Base-by-base conservation (phyloP, 2,797 vertebrate genomes). In the Clarias laeviceps region DNA sequence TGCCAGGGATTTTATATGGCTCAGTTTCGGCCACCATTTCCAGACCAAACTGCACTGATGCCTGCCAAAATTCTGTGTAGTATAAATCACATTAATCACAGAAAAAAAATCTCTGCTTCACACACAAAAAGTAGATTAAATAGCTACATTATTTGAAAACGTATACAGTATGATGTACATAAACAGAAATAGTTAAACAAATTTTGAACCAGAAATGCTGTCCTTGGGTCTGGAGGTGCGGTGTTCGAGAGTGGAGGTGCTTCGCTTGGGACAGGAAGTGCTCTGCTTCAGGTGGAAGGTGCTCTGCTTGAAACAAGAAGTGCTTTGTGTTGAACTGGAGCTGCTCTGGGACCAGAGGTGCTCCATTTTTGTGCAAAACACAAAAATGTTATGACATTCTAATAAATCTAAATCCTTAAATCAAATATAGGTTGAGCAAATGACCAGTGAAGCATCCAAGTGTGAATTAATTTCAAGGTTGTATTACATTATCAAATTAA, bases 41-140 rank as follows among this genome's bases (percentile, higher is more conserved):
- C 54, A 32, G 74, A 77, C 74, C 54, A 77, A 57, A 77, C 50
- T 59, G 27, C 27, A 59, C 11, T 77, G 45, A 57, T 34, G n/a
- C 45, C 50, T 76, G n/a, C 20, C 40, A 54, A 54, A 74, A 74
- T n/a, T 45, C n/a, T 74, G 70, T 15, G 54, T 22, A 12, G 9
- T 6, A n/a, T 24, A 24, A 56, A 27, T 54, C 29, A 27, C 11
- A 15, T 29, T 27, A 27, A 65, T 65, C 3, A 29, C n/a, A 76
- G 14, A 1, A n/a, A 29, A 54, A 11, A 27, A n/a, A n/a, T n/a
- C n/a, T 29, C 6, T 15, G 14, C 29, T 74, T 54, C 72, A 74
- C 24, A 50, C 17, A 2, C 0, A 74, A 73, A 74, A 50, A 4
- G 45, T 74, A 56, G 40, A 65, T 65, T 12, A 64, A 54, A 27